phyloP scores from a whole-genome alignment of 2,888 invertebrate genomes.

The Deilephila porcellus region DNA sequence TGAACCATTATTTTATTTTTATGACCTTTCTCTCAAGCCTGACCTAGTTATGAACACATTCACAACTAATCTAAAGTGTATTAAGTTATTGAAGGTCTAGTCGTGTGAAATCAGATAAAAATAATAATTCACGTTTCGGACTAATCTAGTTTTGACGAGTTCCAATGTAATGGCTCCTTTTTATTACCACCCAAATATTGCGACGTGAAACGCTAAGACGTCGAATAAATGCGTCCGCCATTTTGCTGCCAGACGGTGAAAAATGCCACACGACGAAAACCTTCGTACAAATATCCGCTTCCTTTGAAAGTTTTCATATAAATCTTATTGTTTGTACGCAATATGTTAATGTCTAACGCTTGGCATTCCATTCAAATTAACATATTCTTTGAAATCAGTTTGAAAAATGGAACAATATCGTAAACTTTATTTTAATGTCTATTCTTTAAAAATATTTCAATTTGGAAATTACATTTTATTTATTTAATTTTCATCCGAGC shows the following conservation, averaged over 20 bases:
- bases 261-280: background rate
- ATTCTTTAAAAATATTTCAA: too few relatives aligned
- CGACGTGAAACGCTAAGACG: background rate
- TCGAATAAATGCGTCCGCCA: background rate
- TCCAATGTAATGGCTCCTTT: background rate
- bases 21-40: background rate
- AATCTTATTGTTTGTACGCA: background rate
- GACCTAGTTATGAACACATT: background rate
- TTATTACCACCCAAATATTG: background rate
- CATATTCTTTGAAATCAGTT: too few relatives aligned
- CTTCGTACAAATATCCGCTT: background rate
- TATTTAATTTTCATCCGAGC: too few relatives aligned
- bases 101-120: conserved; percentile 4
- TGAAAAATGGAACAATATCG: too few relatives aligned
- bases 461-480: too few relatives aligned
- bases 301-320: background rate
- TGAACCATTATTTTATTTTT: background rate
- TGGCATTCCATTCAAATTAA: background rate
- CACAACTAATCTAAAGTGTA: background rate
- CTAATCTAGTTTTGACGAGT: conserved; percentile 17
- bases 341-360: background rate
- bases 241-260: background rate
- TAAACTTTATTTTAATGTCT: too few relatives aligned
- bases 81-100: background rate
- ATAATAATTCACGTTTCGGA: background rate